These are phyloP conservation scores for Clupea harengus DNA, from an alignment of 2,113 vertebrate genomes.

Conservation along the genomic window DNA sequence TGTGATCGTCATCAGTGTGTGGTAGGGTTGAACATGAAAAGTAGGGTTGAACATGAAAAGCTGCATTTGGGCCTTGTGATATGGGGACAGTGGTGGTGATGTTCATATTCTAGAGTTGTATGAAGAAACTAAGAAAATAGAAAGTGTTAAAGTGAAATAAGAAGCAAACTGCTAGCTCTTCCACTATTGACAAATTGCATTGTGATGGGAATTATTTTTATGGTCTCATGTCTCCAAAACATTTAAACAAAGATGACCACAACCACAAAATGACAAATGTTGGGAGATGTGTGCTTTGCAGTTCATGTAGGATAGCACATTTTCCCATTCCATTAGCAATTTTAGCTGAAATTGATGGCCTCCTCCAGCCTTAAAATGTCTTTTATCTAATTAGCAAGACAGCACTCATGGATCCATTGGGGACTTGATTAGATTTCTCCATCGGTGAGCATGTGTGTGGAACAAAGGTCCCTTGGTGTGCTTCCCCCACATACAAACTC, in stretches of 20 bases:
- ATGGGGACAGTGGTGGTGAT: background rate
- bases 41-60: background rate
- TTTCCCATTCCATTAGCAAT: background rate
- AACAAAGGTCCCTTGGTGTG: background rate
- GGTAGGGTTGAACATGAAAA: background rate
- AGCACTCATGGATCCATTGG: background rate
- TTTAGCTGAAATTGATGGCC: background rate
- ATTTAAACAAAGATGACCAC: background rate
- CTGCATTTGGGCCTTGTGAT: background rate
- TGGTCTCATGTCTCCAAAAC: background rate
- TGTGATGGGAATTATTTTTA: background rate
- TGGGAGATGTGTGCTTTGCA: background rate
- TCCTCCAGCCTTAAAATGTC: background rate
- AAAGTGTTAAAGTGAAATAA: background rate
- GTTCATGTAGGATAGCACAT: background rate
- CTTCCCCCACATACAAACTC: background rate
- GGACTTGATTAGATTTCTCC: conserved; percentile 3
- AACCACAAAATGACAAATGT: background rate
- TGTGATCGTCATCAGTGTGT: background rate
- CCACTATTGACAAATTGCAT: background rate
- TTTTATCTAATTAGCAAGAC: background rate
- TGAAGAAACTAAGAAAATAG: background rate
- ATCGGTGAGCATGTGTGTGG: background rate
- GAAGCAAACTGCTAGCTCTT: background rate
- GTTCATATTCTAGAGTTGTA: background rate